phyloP scores from a whole-genome alignment of 2,888 invertebrate species.

The Diarsia brunnea region DNA sequence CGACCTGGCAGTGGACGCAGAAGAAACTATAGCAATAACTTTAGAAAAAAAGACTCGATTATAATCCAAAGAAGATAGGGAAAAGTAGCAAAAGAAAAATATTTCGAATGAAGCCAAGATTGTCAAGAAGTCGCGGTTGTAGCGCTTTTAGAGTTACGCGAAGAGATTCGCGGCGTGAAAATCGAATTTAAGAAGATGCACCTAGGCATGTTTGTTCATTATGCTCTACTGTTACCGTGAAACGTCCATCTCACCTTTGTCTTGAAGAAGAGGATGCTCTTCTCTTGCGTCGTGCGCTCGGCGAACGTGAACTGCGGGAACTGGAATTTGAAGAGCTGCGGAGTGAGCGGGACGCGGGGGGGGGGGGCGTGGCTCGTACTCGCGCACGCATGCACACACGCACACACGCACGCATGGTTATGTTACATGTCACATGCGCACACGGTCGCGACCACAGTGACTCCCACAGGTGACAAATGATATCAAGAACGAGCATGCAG shows the following conservation, averaged over 20 bases:
- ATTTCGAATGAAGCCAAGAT: conserved; percentile 36
- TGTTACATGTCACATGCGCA: conserved; percentile 62
- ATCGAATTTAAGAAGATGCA: conserved; percentile 53
- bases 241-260: conserved; percentile 82
- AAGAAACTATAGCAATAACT: conserved; percentile 52
- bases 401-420: conserved; percentile 57
- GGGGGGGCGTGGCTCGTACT: conserved; percentile 20
- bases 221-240: conserved; percentile 50
- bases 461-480: conserved; percentile 72
- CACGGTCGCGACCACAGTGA: conserved; percentile 71
- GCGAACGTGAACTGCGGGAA: conserved; percentile 88
- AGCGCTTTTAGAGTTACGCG: conserved; percentile 57
- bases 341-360: conserved; percentile 82
- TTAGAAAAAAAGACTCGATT: conserved; percentile 42
- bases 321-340: conserved; percentile 91
- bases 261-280: conserved; percentile 86
- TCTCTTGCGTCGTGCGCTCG: conserved; percentile 84
- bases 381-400: conserved; percentile 35
- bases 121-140: conserved; percentile 38
- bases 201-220: conserved; percentile 21
- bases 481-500: conserved; percentile 75
- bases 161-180: conserved; percentile 40
- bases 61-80: conserved; percentile 48
- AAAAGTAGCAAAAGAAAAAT: conserved; percentile 49
- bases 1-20: conserved; percentile 46